Evolutionary conservation across 2,113 vertebrate species (phyloP).

Genomic region (Pedionomus torquatus): DNA sequence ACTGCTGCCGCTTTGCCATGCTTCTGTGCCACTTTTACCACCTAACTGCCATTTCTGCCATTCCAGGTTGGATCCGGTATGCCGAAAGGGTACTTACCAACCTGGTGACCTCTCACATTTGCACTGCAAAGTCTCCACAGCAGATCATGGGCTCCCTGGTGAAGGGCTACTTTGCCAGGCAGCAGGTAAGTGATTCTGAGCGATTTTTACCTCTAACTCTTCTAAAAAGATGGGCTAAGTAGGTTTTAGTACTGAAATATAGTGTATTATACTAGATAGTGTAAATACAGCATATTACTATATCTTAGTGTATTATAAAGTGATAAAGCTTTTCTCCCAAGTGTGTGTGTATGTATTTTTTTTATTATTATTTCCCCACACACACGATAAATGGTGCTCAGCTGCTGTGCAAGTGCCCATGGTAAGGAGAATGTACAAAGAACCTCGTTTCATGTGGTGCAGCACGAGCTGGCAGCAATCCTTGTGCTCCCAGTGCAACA

Average conservation of each 20-base stretch:
- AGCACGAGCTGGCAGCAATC: not conserved
- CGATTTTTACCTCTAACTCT: not conserved
- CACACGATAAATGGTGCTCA: not conserved
- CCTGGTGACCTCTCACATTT: slow-evolving; percentile 91
- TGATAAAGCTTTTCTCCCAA: not conserved
- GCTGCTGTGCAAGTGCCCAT: not conserved
- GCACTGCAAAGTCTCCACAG: slow-evolving; percentile 92
- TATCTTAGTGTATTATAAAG: not conserved
- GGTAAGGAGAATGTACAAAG: not conserved
- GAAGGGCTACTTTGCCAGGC: slow-evolving; percentile 91
- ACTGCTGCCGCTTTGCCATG: not conserved
- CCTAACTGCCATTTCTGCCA: not conserved
- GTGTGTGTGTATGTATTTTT: too few relatives aligned
- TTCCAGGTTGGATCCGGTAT: slow-evolving; percentile 92
- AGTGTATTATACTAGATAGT: too few relatives aligned
- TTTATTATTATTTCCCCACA: too few relatives aligned
- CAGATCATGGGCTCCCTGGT: slow-evolving; percentile 96
- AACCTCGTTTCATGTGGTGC: not conserved
- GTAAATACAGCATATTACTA: too few relatives aligned
- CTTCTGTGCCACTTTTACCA: not conserved
- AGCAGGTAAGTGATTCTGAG: slow-evolving; percentile 80
- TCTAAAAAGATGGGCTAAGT: not conserved
- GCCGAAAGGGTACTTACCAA: slow-evolving; percentile 90
- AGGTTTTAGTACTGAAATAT: not conserved
- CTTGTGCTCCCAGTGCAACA: not conserved